Evolutionary conservation across 2,113 vertebrate genomes (phyloP).

Genomic region (Rhabdornis inornatus): DNA sequence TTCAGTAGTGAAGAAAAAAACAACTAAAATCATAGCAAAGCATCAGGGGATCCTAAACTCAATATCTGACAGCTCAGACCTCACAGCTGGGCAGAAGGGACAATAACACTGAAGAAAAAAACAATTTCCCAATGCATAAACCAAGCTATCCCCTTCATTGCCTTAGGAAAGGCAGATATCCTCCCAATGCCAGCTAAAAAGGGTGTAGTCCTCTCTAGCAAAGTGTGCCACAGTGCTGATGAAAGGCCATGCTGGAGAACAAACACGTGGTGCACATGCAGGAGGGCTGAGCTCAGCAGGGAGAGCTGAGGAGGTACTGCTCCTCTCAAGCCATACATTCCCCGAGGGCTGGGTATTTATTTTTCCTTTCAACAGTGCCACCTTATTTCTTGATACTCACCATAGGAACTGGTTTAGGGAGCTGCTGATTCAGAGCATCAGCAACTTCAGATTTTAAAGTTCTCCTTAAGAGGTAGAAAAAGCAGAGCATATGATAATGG

Average conservation of each 20-base stretch:
- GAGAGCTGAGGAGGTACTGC: background rate
- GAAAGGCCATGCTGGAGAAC: background rate
- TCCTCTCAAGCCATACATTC: background rate
- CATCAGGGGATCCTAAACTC: background rate
- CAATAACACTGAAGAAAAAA: background rate
- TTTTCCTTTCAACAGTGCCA: background rate
- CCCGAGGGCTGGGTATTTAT: background rate
- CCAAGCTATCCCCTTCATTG: background rate
- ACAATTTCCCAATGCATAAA: background rate
- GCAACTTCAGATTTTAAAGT: background rate
- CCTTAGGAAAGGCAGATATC: background rate
- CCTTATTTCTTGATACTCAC: background rate
- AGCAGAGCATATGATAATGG: background rate
- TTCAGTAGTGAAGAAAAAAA: background rate
- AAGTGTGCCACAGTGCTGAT: background rate
- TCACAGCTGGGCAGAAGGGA: background rate
- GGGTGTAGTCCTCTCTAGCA: background rate
- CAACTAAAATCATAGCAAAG: background rate
- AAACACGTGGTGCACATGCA: background rate
- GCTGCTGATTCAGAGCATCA: background rate
- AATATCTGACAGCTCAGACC: background rate
- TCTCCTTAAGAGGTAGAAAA: background rate
- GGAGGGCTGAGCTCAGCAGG: background rate
- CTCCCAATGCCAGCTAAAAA: background rate
- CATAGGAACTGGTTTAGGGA: background rate